Conservation (phyloP, 2,888 invertebrate species). For the Orchestes rusci region DNA sequence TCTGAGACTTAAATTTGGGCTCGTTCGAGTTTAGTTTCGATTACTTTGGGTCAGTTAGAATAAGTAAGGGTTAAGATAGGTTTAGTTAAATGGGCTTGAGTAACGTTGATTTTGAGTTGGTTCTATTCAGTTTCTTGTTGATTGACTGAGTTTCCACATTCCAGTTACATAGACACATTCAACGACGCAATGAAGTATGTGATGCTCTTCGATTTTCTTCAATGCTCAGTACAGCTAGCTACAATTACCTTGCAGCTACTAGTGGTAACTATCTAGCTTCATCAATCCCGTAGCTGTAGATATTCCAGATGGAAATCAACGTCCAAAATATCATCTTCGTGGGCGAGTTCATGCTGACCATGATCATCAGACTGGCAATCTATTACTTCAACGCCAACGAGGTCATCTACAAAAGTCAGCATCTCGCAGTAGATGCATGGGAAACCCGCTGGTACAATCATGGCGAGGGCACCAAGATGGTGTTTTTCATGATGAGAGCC, state of each 20-base stretch:
- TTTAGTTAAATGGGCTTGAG: too few species aligned
- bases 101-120: too few species aligned
- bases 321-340: conserved; percentile 20
- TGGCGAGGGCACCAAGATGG: conserved; percentile 11
- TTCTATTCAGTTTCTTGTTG: too few species aligned
- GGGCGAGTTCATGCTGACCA: conserved; percentile 18
- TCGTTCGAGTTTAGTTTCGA: too few species aligned
- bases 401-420: conserved; percentile 19
- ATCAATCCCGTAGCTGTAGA: too few species aligned
- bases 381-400: conserved; percentile 24
- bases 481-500: conserved; percentile 13
- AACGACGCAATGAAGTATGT: conserved; percentile 28
- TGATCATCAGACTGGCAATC: conserved; percentile 20
- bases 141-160: too few species aligned
- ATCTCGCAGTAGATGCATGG: conserved; percentile 17
- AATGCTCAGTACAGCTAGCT: conserved; percentile 29
- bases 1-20: too few species aligned
- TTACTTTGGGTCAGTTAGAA: too few species aligned
- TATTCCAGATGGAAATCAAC: conserved; percentile 24
- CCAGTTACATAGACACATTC: conserved; percentile 26
- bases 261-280: too few species aligned
- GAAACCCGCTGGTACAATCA: conserved; percentile 15
- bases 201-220: conserved; percentile 30
- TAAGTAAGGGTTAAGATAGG: too few species aligned
- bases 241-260: conserved; percentile 26